Conservation (phyloP, 2,113 vertebrate species). For the Callionymus lyra region DNA sequence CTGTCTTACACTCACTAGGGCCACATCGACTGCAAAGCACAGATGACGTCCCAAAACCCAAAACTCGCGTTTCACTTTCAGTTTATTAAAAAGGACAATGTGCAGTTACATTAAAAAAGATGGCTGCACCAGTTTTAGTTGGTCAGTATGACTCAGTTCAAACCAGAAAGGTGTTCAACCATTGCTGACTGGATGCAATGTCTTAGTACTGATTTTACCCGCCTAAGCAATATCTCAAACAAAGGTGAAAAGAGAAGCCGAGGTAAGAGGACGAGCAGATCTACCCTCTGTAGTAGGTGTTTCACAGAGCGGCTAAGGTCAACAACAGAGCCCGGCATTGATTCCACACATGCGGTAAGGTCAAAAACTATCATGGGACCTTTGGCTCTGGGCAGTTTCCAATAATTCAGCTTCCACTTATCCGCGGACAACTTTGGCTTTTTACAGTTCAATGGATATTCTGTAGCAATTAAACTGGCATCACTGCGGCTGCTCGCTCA, state of each 20-base stretch:
- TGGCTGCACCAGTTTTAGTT: too few species aligned
- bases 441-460: conserved; percentile 49
- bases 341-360: conserved; percentile 42
- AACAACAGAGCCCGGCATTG: conserved; percentile 47
- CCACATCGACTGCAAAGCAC: too few species aligned
- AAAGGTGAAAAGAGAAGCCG: neutral
- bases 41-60: too few species aligned
- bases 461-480: conserved; percentile 39
- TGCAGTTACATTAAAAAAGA: too few species aligned
- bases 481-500: conserved; percentile 30
- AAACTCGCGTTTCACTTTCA: too few species aligned
- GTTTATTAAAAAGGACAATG: too few species aligned
- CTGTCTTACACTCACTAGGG: too few species aligned
- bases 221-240: too few species aligned
- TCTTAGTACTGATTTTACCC: too few species aligned
- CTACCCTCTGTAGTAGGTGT: conserved; percentile 7
- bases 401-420: conserved; percentile 44
- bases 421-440: conserved; percentile 47
- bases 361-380: conserved; percentile 48
- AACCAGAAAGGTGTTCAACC: too few species aligned
- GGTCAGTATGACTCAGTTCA: too few species aligned
- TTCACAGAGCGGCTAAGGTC: conserved; percentile 21
- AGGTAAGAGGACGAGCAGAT: neutral
- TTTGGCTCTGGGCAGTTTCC: conserved; percentile 42
- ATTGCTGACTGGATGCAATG: too few species aligned